Evolutionary conservation across 1,140 invertebrate species (phyloP), one percentile per base, ranked within the genome.

Genomic region (Amphibalanus amphitrite): DNA sequence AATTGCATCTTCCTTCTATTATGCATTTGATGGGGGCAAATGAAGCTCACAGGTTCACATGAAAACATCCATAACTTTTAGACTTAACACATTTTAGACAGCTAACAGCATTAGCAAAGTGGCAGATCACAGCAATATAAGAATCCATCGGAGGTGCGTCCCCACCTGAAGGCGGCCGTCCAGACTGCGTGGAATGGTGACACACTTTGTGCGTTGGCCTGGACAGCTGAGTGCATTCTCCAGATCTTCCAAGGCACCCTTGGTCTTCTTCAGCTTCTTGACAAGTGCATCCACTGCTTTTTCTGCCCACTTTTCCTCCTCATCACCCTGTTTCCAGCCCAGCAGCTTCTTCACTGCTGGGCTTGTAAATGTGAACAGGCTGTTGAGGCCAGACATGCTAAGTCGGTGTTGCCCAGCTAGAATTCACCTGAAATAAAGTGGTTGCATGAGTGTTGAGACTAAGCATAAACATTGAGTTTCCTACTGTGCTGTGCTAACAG

Each of bases 231-330:
- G 81, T 3, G 95, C 96, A 72, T 91, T 86, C 80, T 98, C 95
- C 70, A 99, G 80, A 80, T 98, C 95, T 80, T 98, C 95, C 25
- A 98, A 90, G n/a, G 93, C 94, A 77, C 95, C 91, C 84, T 96
- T 92, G 77, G 89, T 83, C 79, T 98, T 98, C 79, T 97, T 97
- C 17, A 99, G 79, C 79, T 98, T 98, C 81, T 99, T 99, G 0
- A 98, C 95, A 23, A 99, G 81, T 70, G 94, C 95, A 79, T 99
- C 96, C 0, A 99, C 94, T 0, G 97, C 97, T 78, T 98, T 99
- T 78, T 98, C 95, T 4, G 95, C 95, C 96, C 97, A 99, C 84
- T 97, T 97, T 77, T 98, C 95, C 82, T 97, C 94, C 82, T 97
- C 95, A 77, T 95, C 95, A 78, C 93, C 86, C 81, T 92, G 93